Conservation (phyloP, 2,888 invertebrate species). For the Aphodius sticticus region DNA sequence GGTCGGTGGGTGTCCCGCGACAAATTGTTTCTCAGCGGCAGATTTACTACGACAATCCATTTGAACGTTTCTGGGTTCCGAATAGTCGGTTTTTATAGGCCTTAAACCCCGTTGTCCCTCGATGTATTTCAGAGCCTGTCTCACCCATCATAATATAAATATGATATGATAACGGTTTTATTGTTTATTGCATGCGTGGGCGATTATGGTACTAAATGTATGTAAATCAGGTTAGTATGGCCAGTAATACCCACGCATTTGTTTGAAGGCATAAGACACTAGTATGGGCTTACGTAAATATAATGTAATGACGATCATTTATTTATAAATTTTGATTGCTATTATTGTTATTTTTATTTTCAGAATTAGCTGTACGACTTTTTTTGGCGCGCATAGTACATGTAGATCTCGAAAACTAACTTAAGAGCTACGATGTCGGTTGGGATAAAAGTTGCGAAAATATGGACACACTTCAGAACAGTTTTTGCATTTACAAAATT, state of each 20-base stretch:
- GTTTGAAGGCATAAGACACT: background rate
- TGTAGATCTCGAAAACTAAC: no score
- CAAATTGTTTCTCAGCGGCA: constrained; percentile 12
- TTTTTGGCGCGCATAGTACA: no score
- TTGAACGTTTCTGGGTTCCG: background rate
- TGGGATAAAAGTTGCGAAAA: no score
- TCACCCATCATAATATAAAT: background rate
- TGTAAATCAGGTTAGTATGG: background rate
- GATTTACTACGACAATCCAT: background rate
- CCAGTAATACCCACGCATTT: background rate
- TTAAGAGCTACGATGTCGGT: no score
- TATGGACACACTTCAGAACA: no score
- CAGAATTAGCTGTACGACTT: no score
- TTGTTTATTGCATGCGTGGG: background rate
- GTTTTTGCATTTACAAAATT: no score
- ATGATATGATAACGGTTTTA: background rate
- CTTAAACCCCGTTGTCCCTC: background rate
- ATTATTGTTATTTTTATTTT: no score
- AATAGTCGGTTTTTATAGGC: background rate
- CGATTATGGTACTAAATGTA: background rate
- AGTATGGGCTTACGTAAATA: background rate
- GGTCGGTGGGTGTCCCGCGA: constrained; percentile 18
- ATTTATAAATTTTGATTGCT: no score
- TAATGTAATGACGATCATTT: background rate
- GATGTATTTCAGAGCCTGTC: background rate